Evolutionary conservation across 1,140 invertebrate genomes (phyloP).

Genomic region (Hyles vespertilio): DNA sequence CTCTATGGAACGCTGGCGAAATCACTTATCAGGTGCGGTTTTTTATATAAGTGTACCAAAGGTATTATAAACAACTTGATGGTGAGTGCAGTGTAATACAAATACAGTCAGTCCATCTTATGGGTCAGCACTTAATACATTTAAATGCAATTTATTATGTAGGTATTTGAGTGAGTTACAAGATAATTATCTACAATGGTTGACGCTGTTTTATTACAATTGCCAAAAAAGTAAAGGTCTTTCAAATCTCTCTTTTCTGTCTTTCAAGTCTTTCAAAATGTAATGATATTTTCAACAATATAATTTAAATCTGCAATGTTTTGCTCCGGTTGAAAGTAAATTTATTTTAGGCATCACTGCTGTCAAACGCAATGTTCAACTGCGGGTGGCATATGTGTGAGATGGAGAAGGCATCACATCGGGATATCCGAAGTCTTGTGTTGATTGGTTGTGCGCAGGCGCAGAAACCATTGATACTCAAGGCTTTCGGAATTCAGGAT

Average conservation of each 20-base stretch:
- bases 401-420: slow-evolving; percentile 28
- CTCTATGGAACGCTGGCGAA: slow-evolving; percentile 63
- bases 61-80: neutral
- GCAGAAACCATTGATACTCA: slow-evolving; percentile 57
- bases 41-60: slow-evolving; percentile 1
- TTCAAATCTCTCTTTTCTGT: too few species aligned
- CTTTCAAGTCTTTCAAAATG: too few species aligned
- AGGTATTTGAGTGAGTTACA: neutral
- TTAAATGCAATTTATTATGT: neutral
- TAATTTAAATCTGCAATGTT: too few species aligned
- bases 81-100: neutral
- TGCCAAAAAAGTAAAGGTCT: neutral
- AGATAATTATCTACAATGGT: neutral
- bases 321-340: too few species aligned
- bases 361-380: slow-evolving; percentile 54
- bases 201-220: neutral
- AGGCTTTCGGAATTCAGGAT: slow-evolving; percentile 63
- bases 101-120: neutral
- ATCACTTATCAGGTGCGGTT: slow-evolving; percentile 57
- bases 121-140: neutral
- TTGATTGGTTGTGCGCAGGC: slow-evolving; percentile 57
- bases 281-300: too few species aligned
- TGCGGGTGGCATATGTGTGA: slow-evolving; percentile 58
- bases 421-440: slow-evolving; percentile 44
- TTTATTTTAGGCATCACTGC: slow-evolving; percentile 45